A percentile compares a stretch with the other conserved stretches of the same genome.
Conservation (phyloP, 1,140 invertebrate species). For the Aphis gossypii region DNA sequence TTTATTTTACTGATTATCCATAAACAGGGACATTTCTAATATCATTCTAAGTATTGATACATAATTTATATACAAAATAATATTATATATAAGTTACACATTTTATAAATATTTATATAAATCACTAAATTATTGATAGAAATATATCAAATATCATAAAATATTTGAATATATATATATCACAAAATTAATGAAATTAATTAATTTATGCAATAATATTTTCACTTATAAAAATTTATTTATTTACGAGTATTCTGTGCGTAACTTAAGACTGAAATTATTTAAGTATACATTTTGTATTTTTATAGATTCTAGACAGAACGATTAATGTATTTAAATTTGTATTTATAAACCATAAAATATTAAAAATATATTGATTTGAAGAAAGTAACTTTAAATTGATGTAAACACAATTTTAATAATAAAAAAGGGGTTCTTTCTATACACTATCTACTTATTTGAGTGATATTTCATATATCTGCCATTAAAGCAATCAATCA, state of each 20-base stretch:
- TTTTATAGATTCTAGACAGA: too few species aligned
- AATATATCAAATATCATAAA: not conserved
- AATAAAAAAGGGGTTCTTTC: not conserved
- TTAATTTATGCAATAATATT: too few species aligned
- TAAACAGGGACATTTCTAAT: not conserved
- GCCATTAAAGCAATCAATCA: too few species aligned
- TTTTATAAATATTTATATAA: not conserved
- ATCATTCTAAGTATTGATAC: not conserved
- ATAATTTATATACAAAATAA: not conserved
- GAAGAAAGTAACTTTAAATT: not conserved
- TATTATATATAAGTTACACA: not conserved
- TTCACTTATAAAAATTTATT: too few species aligned
- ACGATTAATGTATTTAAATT: not conserved
- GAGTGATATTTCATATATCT: too few species aligned
- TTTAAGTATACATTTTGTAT: too few species aligned
- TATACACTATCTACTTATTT: too few species aligned
- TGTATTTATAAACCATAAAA: not conserved
- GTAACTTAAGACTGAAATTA: too few species aligned
- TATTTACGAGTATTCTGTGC: too few species aligned
- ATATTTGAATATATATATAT: too few species aligned
- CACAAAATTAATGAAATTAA: too few species aligned
- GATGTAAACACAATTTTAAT: not conserved
- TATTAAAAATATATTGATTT: not conserved
- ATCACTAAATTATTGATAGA: not conserved
- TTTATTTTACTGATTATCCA: not conserved